Base-by-base conservation (phyloP, 1,140 invertebrate species). In the Megalopta genalis region DNA sequence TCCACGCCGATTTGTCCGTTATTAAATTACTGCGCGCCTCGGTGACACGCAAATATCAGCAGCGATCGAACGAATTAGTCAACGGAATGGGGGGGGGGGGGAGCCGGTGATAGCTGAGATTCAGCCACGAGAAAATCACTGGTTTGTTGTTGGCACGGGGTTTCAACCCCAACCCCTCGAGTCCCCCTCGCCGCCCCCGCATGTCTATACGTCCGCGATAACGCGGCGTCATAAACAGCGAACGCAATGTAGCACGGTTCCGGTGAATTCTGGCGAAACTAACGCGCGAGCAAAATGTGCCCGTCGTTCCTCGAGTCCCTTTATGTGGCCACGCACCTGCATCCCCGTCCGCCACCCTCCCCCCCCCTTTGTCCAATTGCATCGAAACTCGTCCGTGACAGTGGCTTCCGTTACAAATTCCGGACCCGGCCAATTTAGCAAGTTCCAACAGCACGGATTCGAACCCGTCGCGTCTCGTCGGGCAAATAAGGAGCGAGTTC, bases 191-290 rank as follows among this genome's bases (percentile, higher is more conserved):
- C 49, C 49, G 4, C 9, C 46, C 7, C 12, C 6, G 16, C 32
- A 27, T 21, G 27, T 18, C 60, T 25, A 63, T 63, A 60, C 27
- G 18, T 66, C 32, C 52, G 49, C 37, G 63, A 75, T 46, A 75
- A 75, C 49, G 42, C 14, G 59, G 59, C 59, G 57, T 81, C 63
- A 83, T 71, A 77, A 83, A 83, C 68, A 83, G 49, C 27, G 27
- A 1, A 10, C 37, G 27, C 37, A 32, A 82, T 68, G 57, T 69
- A 64, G 32, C 49, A 57, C 23, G 46, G 21, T 66, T 49, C 14
- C 67, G 32, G 27, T 81, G 57, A 78, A 73, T 77, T 54, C 52
- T 69, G 9, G 10, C 66, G 39, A 81, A 77, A 68, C 77, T 78
- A 72, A 81, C 57, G 39, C 52, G 69, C 70, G 42, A 66, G 18